Evolutionary conservation across 2,797 vertebrate genomes (phyloP).

Genomic region (Ceryle rudis): DNA sequence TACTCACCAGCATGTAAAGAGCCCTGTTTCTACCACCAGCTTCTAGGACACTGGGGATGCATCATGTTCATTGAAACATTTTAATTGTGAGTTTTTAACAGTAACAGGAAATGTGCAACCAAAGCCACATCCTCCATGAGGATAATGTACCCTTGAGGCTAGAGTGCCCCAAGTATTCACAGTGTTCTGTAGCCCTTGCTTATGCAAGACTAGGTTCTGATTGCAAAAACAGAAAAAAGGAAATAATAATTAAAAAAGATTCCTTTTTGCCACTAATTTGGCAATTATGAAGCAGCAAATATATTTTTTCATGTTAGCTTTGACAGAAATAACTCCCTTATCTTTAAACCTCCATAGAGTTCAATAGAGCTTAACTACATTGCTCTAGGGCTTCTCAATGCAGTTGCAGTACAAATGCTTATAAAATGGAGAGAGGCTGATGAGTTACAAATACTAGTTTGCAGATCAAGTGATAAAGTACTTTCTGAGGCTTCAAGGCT

Average conservation of each 20-base stretch:
- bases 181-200: accelerated
- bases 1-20: not conserved
- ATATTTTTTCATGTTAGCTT: not conserved
- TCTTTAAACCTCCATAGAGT: not conserved
- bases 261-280: not conserved
- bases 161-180: not conserved
- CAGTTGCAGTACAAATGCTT: not conserved
- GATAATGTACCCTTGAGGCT: not conserved
- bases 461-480: constrained; percentile 30
- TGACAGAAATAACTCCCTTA: not conserved
- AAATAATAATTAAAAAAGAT: not conserved
- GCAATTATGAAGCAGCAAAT: not conserved
- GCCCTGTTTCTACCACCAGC: accelerated
- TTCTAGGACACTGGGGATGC: not conserved
- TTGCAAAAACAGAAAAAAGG: not conserved
- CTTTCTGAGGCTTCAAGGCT: not conserved
- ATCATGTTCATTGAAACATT: accelerated
- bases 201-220: not conserved
- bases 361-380: not conserved
- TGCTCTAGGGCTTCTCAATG: not conserved
- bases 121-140: not conserved
- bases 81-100: not conserved
- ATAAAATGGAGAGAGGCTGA: not conserved
- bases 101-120: accelerated
- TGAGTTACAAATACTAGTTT: not conserved